Evolutionary conservation across 2,797 vertebrate genomes (phyloP).

Genomic region (Oreochromis grahami): DNA sequence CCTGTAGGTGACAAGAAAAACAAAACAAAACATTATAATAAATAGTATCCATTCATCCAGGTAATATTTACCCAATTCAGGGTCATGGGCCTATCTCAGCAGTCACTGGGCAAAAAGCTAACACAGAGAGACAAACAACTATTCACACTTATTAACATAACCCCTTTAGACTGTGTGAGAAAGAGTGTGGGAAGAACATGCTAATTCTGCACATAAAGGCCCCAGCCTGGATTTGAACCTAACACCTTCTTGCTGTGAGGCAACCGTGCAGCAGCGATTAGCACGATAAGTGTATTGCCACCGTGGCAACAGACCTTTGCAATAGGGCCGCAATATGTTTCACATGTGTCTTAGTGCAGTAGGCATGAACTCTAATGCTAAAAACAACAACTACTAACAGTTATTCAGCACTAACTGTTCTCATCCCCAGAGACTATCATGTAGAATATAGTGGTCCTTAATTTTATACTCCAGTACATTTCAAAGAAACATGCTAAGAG

Average conservation of each 20-base stretch:
- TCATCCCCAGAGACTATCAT: not conserved
- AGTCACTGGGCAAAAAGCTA: not conserved
- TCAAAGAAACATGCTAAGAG: not conserved
- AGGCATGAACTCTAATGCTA: not conserved
- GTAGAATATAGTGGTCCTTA: not conserved
- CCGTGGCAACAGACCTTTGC: not conserved
- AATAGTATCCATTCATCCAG: not conserved
- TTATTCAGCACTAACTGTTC: not conserved
- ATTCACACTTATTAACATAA: not conserved
- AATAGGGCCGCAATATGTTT: not conserved
- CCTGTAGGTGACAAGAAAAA: conserved; percentile 67
- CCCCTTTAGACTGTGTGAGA: not conserved
- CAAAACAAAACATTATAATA: not conserved
- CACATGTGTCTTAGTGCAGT: not conserved
- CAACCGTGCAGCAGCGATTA: not conserved
- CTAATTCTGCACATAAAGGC: not conserved
- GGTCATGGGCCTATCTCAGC: not conserved
- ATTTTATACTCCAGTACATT: not conserved
- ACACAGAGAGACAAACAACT: not conserved
- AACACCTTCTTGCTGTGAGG: rapidly evolving
- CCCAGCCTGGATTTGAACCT: not conserved
- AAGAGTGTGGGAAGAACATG: not conserved
- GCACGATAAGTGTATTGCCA: not conserved
- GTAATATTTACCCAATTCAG: not conserved
- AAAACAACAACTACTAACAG: not conserved